Evolutionary conservation across 2,888 invertebrate genomes (phyloP), one percentile per base, ranked within the genome.

Genomic region (Agrotis clavis): DNA sequence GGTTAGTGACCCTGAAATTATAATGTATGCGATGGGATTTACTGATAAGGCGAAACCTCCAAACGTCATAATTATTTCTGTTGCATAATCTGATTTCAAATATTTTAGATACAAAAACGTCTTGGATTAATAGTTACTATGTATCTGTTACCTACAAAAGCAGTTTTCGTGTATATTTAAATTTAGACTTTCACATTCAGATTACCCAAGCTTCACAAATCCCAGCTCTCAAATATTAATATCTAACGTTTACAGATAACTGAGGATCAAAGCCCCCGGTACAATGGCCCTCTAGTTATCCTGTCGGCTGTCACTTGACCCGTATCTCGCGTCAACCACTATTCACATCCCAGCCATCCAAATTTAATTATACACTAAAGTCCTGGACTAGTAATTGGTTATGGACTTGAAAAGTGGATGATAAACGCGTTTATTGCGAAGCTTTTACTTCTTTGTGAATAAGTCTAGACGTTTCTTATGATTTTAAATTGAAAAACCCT

Each of bases 291-390:
- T 67, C 45, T 59, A 67, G 74, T 71, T 76, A 80, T 81, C 80
- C 81, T 60, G 61, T 63, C 78, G 73, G 47, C 74, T 67, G 86
- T 86, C 85, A 85, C 73, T 81, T 71, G 47, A 75, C 86, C 86
- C 86, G 83, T 81, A 86, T 86, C 75, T 65, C 64, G 68, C 70
- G 74, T 83, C 57, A 67, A 54, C 67, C 35, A 63, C 64, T 68
- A 73, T 72, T 70, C 68, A 72, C 67, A 77, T 65, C 54, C 59
- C 13, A 21, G 51, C 63, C 75, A 51, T 57, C 47, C 50, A n/a
- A 66, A 80, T 80, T 81, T 83, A 83, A 83, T 80, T 79, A 73
- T 19, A 83, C 56, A 53, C 50, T 48, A 0, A 69, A 64, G 14
- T 48, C 21, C 51, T 79, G 18, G 30, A 16, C 41, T 83, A 18